Percentiles rank a stretch among this genome's conserved stretches.
Conservation (phyloP, 2,113 vertebrate genomes). For the Cryptomyrus ogoouensis region DNA sequence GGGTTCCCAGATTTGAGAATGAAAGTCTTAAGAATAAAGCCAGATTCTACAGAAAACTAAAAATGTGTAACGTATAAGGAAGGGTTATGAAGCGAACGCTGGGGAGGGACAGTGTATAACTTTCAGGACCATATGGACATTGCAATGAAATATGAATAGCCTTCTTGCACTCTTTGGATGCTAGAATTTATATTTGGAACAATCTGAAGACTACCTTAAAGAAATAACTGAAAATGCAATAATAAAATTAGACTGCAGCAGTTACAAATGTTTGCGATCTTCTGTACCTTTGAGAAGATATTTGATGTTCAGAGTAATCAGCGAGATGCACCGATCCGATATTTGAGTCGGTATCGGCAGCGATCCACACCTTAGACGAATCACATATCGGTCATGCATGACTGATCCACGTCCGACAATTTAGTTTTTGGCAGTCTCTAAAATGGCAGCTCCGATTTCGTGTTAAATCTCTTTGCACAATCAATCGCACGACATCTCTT, state of each 20-base stretch:
- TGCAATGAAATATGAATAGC: not conserved
- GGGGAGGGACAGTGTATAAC: not conserved
- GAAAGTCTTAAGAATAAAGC: constrained; percentile 32
- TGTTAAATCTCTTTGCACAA: too few species aligned
- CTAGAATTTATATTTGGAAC: not conserved
- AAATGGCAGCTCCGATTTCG: too few species aligned
- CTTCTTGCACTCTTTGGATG: not conserved
- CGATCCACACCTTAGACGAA: too few species aligned
- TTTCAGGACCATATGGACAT: not conserved
- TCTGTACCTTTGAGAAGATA: not conserved
- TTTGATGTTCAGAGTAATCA: not conserved
- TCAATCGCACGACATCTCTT: too few species aligned
- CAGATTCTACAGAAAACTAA: constrained; percentile 29
- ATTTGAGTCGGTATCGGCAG: too few species aligned
- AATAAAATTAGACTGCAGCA: not conserved
- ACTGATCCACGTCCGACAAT: too few species aligned
- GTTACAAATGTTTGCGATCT: not conserved
- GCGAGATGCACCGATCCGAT: not conserved
- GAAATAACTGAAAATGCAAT: not conserved
- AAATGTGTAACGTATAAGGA: constrained; percentile 35
- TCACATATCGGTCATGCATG: too few species aligned
- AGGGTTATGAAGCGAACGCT: not conserved
- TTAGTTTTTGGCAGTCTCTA: too few species aligned
- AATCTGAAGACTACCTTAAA: not conserved
- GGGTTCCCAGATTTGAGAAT: constrained; percentile 39